A percentile compares a stretch with the other conserved stretches of the same genome.
Evolutionary conservation across 2,797 vertebrate genomes (phyloP).

Genomic region (Notolabrus celidotus): DNA sequence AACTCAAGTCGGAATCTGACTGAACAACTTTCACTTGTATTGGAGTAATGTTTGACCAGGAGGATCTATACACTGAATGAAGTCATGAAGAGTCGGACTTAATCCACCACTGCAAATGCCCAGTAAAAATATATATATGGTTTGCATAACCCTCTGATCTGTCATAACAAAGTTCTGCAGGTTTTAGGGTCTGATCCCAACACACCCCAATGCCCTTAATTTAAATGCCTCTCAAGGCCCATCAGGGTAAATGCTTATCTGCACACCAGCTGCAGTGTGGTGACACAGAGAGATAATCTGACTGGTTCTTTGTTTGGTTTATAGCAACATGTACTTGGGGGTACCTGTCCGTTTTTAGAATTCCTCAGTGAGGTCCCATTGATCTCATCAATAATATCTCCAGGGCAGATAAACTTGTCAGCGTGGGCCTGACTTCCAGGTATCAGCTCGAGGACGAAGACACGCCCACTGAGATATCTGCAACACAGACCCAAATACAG

Average conservation of each 20-base stretch:
- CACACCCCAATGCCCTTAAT: too few relatives aligned
- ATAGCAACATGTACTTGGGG: not conserved
- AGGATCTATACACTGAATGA: too few relatives aligned
- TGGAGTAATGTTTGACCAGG: too few relatives aligned
- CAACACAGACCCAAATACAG: conserved; percentile 4
- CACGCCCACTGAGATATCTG: conserved; percentile 85
- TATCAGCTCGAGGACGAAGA: conserved; percentile 84
- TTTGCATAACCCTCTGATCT: too few relatives aligned
- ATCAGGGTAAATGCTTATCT: not conserved
- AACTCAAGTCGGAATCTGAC: too few relatives aligned
- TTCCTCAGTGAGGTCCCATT: conserved; percentile 87
- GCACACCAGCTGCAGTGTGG: not conserved
- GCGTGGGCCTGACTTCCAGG: conserved; percentile 84
- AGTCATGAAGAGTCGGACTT: too few relatives aligned
- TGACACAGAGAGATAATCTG: not conserved
- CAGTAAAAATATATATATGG: too few relatives aligned
- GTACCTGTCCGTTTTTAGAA: conserved; percentile 83
- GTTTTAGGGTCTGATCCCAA: too few relatives aligned
- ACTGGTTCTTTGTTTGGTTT: not conserved
- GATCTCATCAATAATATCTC: conserved; percentile 89
- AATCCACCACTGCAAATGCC: too few relatives aligned
- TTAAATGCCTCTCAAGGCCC: too few relatives aligned
- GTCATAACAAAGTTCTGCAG: too few relatives aligned
- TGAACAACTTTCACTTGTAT: too few relatives aligned
- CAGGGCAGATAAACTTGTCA: conserved; percentile 81